Percentiles rank a stretch among this genome's conserved stretches.
Evolutionary conservation across 2,888 invertebrate genomes (phyloP).

Genomic region (Papilio demoleus): DNA sequence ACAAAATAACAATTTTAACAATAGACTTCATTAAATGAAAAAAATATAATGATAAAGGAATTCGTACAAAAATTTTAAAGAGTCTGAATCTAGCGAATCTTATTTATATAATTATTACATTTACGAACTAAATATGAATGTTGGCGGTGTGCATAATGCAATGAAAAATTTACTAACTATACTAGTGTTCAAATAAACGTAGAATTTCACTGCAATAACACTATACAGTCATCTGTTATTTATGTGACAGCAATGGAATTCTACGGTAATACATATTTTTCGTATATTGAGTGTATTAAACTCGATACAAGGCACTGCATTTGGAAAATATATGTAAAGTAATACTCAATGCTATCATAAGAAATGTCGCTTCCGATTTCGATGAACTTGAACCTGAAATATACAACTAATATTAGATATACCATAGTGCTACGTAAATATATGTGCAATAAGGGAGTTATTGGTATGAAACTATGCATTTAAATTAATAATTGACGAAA

Average conservation of each 20-base stretch:
- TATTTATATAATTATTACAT: slow-evolving; percentile 26
- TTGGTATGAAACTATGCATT: too few relatives aligned
- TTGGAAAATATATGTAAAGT: slow-evolving; percentile 72
- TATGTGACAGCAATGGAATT: neutral
- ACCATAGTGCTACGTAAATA: neutral
- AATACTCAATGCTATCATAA: slow-evolving; percentile 55
- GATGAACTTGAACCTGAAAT: slow-evolving; percentile 62
- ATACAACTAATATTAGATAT: neutral
- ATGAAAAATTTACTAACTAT: slow-evolving; percentile 53
- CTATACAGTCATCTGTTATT: neutral
- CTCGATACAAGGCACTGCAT: slow-evolving; percentile 78
- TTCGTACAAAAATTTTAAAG: too few relatives aligned
- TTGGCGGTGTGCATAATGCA: slow-evolving; percentile 37
- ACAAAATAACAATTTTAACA: neutral
- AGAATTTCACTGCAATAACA: neutral
- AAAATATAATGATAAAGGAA: too few relatives aligned
- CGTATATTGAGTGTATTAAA: slow-evolving; percentile 55
- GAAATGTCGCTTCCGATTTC: slow-evolving; percentile 49
- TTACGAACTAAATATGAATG: slow-evolving; percentile 30
- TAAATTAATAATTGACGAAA: too few relatives aligned
- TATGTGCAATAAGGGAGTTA: neutral
- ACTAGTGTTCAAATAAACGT: slow-evolving; percentile 49
- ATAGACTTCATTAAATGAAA: neutral
- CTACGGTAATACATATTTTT: slow-evolving; percentile 38
- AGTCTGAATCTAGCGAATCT: slow-evolving; percentile 23